Evolutionary conservation across 2,888 invertebrate species (phyloP), one percentile per base, ranked within the genome.

Genomic region (Netelia inedita): DNA sequence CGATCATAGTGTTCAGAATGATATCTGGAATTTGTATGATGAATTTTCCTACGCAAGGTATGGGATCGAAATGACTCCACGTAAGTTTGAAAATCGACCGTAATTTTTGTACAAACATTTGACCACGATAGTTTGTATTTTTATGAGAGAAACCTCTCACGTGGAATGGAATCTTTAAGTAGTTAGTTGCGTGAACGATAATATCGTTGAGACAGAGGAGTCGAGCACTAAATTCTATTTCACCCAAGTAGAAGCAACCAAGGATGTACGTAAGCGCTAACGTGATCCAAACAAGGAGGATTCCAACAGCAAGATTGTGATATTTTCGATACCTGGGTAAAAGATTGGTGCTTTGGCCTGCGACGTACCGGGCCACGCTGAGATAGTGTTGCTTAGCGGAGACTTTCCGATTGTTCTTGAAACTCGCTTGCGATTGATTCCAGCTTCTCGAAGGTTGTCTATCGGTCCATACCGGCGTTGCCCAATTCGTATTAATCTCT

Each of bases 321-420:
- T 83, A 61, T 79, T 85, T 86, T 83, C 84, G 89, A 88, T 92
- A 92, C 92, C 92, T 92, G 91, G 90, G 90, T 82, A 91, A 89
- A 59, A 92, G 87, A 89, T 91, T 94, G 85, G 94, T 94, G 91
- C 93, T 94, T 91, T 94, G 94, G 83, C 97, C 97, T 85, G 97
- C 96, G 88, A 97, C 96, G 94, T 97, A 98, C 90, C 98, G 95
- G 87, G 97, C 96, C 86, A 97, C 96, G 87, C 96, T 96, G 86
- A 98, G 94, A 94, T 98, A 98, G 86, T 97, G 96, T 89, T 97
- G 96, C 88, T 97, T 97, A 2, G 96, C 96, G 1, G 93, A 92
- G 1, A 91, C 90, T 69, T 91, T 92, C 23, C 92, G 88, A 21
- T 83, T 89, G 69, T 91, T 93, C 79, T 95, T 94, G 55, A 92